phyloP scores from a whole-genome alignment of 2,113 vertebrate species.

The Notothenia rossii region DNA sequence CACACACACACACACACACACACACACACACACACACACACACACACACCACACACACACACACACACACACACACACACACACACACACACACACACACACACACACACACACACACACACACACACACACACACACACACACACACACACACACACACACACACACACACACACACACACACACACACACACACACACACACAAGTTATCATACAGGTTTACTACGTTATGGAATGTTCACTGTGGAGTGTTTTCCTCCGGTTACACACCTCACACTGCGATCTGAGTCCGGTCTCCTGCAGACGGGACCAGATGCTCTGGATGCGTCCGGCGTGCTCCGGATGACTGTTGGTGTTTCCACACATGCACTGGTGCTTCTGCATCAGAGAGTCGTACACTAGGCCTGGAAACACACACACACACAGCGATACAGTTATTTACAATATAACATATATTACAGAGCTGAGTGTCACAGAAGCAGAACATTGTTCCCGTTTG shows the following conservation, averaged over 20 bases:
- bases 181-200: slow-evolving; percentile 51
- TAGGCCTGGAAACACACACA: slow-evolving; percentile 85
- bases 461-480: background rate
- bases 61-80: slow-evolving; percentile 42
- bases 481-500: background rate
- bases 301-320: slow-evolving; percentile 98
- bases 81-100: slow-evolving; percentile 51
- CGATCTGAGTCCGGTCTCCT: slow-evolving; percentile 94
- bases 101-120: slow-evolving; percentile 35
- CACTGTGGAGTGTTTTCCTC: background rate
- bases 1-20: slow-evolving; percentile 48
- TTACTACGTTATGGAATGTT: background rate
- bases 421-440: background rate
- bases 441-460: too few relatives aligned
- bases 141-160: slow-evolving; percentile 34
- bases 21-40: slow-evolving; percentile 35
- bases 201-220: background rate
- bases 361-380: slow-evolving; percentile 97
- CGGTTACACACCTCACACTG: slow-evolving; percentile 91
- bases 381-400: slow-evolving; percentile 98
- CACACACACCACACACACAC: slow-evolving; percentile 52
- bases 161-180: too few relatives aligned
- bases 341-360: slow-evolving; percentile 96
- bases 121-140: slow-evolving; percentile 46
- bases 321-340: slow-evolving; percentile 97